Conservation (phyloP, 2,113 vertebrate species). For the Pseudorasbora parva region DNA sequence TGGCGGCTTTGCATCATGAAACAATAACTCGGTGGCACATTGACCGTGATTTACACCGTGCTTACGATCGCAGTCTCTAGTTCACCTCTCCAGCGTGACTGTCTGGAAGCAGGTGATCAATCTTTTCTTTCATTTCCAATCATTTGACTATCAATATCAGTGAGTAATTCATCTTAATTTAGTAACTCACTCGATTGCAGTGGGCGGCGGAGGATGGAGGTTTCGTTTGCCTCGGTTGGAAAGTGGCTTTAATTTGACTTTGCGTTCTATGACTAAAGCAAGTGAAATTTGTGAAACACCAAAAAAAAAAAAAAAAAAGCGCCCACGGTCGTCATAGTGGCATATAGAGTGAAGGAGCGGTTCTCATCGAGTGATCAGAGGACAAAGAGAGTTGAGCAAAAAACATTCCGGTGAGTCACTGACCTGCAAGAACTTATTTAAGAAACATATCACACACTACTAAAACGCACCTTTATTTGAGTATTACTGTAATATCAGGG, state of each 20-base stretch:
- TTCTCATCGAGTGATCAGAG: constrained; percentile 25
- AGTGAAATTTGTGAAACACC: constrained; percentile 35
- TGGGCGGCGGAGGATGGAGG: constrained; percentile 40
- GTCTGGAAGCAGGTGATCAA: constrained; percentile 28
- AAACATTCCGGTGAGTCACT: constrained; percentile 46
- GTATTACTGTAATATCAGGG: background rate
- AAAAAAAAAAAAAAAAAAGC: background rate
- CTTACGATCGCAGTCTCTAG: background rate
- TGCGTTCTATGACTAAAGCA: constrained; percentile 48
- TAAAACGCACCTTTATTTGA: background rate
- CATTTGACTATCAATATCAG: constrained; percentile 43
- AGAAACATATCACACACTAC: background rate
- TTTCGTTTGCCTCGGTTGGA: constrained; percentile 43
- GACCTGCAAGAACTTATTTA: background rate
- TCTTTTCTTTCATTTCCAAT: constrained; percentile 14
- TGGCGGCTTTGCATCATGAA: constrained; percentile 23
- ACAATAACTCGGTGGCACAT: background rate
- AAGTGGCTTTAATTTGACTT: constrained; percentile 33
- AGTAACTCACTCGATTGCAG: constrained; percentile 21
- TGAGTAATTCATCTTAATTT: constrained; percentile 46
- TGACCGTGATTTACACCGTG: background rate
- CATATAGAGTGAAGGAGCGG: constrained; percentile 12
- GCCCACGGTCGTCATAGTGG: background rate
- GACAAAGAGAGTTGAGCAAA: constrained; percentile 10
- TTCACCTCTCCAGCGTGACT: background rate